phyloP scores from a whole-genome alignment of 2,888 invertebrate species.

The Drosophila rubida region DNA sequence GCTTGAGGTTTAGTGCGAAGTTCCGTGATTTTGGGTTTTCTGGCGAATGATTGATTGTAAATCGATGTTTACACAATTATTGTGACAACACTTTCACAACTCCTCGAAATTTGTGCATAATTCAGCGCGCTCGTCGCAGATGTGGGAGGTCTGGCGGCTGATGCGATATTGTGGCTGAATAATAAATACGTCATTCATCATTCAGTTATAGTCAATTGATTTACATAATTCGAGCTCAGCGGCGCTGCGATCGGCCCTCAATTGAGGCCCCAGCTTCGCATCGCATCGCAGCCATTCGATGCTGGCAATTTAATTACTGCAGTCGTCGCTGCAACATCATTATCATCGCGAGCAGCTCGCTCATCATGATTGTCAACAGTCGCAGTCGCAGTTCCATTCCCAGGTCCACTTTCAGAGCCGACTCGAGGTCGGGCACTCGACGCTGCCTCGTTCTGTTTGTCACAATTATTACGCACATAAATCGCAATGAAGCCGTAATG shows the following conservation, averaged over 20 bases:
- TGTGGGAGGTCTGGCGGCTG: slow-evolving; percentile 41
- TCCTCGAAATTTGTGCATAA: slow-evolving; percentile 23
- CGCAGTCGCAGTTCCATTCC: slow-evolving; percentile 2
- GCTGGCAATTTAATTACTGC: slow-evolving; percentile 61
- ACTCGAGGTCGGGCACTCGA: slow-evolving; percentile 1
- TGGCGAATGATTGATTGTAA: slow-evolving; percentile 10
- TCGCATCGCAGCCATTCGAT: neutral
- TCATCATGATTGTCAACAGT: slow-evolving; percentile 24
- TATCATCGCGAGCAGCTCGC: neutral
- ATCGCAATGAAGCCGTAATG: slow-evolving; percentile 65
- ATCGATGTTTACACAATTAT: slow-evolving; percentile 12
- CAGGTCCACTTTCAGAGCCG: neutral
- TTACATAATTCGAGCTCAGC: slow-evolving; percentile 38
- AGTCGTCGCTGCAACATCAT: slow-evolving; percentile 5
- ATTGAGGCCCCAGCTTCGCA: slow-evolving; percentile 17
- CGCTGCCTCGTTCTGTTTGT: slow-evolving; percentile 60
- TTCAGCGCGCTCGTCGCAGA: neutral
- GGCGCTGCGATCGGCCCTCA: slow-evolving; percentile 16
- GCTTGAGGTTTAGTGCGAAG: neutral
- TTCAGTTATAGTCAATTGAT: slow-evolving; percentile 50
- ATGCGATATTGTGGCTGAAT: slow-evolving; percentile 7
- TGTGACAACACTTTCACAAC: slow-evolving; percentile 42
- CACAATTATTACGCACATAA: slow-evolving; percentile 82
- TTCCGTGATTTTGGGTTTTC: neutral
- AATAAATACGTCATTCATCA: slow-evolving; percentile 40